Evolutionary conservation across 2,797 vertebrate species (phyloP), one percentile per base, ranked within the genome.

Genomic region (Poecilia picta): DNA sequence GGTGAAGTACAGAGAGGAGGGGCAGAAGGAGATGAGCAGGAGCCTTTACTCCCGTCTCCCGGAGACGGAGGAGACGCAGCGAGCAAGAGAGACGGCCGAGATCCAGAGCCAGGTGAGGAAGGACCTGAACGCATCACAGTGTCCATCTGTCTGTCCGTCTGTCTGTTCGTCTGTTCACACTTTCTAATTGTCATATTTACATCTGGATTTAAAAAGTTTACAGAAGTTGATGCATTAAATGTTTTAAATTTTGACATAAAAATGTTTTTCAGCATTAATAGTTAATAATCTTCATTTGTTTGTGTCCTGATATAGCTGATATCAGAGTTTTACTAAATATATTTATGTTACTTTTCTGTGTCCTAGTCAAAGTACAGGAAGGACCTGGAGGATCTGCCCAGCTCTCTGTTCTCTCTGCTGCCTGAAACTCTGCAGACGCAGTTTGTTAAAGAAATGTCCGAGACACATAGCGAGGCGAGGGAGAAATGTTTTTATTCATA

Each of bases 41-140:
- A 91, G 89, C 83, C 84, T 98, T 55, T 98, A 97, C 92, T 96
- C 96, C 49, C 95, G 91, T 89, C 91, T 93, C 12, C 86, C 93
- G 0, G 89, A 93, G 77, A 94, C 93, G 0, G 0, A 75, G 0
- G 86, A 93, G 53, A 94, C 87, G 0, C 81, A 73, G 46, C 85
- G 90, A 0, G 91, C 88, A 62, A 91, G 86, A 51, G 81, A 89
- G 6, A 57, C 90, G 87, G 89, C 92, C 0, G 88, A 92, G 51
- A 75, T 93, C 0, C 93, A 93, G 87, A 94, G 93, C 1, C 77
- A 92, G 90, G 93, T 91, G 81, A 91, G 84, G 39, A 41, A 8
- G 7, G 81, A 68, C 68, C 74, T 79, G 89, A 88, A 90, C 6
- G 80, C 85, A 51, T 11, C 64, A 25, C 20, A 66, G 23, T 20